These are phyloP conservation scores for Diceros bicornis DNA, from an alignment of 2,797 vertebrate species.

Conservation along the genomic window DNA sequence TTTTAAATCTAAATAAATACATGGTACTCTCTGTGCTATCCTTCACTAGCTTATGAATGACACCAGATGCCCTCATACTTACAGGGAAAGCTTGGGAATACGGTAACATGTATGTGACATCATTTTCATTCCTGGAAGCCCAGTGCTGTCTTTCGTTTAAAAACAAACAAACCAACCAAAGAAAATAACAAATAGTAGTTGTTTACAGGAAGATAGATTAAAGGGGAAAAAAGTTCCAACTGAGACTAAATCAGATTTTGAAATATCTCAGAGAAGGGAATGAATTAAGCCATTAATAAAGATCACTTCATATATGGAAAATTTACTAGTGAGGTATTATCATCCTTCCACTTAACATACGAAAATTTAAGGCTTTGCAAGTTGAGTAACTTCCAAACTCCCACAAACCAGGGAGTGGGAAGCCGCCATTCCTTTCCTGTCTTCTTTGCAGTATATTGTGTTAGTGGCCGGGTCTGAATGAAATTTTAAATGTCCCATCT, in stretches of 20 bases:
- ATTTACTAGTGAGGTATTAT: slow-evolving; percentile 2
- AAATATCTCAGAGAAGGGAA: neutral
- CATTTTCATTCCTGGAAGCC: neutral
- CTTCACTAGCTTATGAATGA: neutral
- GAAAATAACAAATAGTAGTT: neutral
- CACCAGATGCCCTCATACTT: neutral
- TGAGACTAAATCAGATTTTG: neutral
- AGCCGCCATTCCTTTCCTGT: neutral
- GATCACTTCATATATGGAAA: neutral
- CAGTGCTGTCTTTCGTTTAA: neutral
- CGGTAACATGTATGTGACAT: neutral
- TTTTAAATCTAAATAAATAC: neutral
- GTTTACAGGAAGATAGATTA: neutral
- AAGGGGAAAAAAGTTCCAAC: accelerated
- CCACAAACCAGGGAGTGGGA: neutral
- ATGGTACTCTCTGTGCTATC: neutral
- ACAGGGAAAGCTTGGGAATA: neutral
- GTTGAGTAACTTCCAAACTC: neutral
- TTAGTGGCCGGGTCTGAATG: slow-evolving; percentile 34
- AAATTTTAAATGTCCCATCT: slow-evolving; percentile 71
- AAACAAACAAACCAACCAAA: slow-evolving; percentile 18
- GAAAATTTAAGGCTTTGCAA: neutral
- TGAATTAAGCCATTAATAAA: neutral
- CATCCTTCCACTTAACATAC: neutral
- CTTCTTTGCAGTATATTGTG: neutral